These are phyloP conservation scores for Drosophila nannoptera DNA, from an alignment of 1,140 invertebrate genomes.

Conservation along the genomic window DNA sequence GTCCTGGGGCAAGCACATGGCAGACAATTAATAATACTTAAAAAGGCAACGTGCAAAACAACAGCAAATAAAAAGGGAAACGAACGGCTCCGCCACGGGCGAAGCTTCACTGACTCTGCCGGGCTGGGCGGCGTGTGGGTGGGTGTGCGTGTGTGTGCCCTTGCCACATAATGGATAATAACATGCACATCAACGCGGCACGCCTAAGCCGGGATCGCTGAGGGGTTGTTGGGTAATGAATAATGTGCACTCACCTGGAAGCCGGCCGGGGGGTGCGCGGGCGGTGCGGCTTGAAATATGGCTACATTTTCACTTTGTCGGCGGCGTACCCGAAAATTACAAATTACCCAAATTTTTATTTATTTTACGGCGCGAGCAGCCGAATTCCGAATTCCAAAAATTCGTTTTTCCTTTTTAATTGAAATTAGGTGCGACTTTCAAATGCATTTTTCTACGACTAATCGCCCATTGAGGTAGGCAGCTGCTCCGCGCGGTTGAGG, in stretches of 20 bases:
- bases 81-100: too few relatives aligned
- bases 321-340: conserved; percentile 54
- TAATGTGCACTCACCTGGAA: conserved; percentile 74
- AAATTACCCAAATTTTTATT: conserved; percentile 61
- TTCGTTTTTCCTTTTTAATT: conserved; percentile 56
- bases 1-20: conserved; percentile 62
- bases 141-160: conserved; percentile 5
- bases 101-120: background rate
- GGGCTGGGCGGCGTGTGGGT: background rate
- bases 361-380: conserved; percentile 15
- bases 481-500: background rate
- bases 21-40: conserved; percentile 77
- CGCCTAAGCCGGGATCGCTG: conserved; percentile 35
- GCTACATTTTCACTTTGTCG: conserved; percentile 53
- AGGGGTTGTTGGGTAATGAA: conserved; percentile 59
- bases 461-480: background rate
- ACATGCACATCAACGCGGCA: conserved; percentile 51
- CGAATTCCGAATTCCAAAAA: too few relatives aligned
- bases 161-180: conserved; percentile 56
- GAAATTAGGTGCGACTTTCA: conserved; percentile 72
- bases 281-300: conserved; percentile 52
- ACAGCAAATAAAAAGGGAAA: conserved; percentile 13
- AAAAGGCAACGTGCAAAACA: conserved; percentile 48
- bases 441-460: conserved; percentile 50
- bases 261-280: conserved; percentile 12